Evolutionary conservation across 2,888 invertebrate genomes (phyloP), one percentile per base, ranked within the genome.

Genomic region (Perizoma flavofasciatum): DNA sequence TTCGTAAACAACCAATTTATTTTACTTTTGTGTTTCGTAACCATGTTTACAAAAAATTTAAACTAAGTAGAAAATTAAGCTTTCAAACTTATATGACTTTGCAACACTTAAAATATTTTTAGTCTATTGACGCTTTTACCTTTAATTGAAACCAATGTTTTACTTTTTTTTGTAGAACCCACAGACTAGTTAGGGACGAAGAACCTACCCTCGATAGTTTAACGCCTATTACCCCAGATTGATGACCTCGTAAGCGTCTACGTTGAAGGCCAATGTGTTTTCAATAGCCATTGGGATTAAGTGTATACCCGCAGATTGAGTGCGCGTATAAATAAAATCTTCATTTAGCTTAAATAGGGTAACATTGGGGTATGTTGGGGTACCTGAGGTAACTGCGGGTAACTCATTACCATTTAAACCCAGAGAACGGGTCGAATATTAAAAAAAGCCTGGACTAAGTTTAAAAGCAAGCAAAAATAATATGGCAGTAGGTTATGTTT

Each of bases 381-480:
- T 46, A 51, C 11, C 37, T 48, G 48, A 11, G 48, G 51, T 35
- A 51, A 57, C 56, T 49, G 44, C 22, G 56, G 78, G 75, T 74
- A 75, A 72, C 79, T 82, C 79, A 83, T 83, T 82, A 84, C 77
- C 83, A 82, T 82, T 81, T 78, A 73, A 74, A 75, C 72, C 67
- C 66, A 61, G 65, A 67, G 55, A 79, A 75, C 67, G 77, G 77
- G 74, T 69, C 73, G 81, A 79, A 83, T 84, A 83, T 82, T 82
- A 83, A 85, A 71, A 77, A 75, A 74, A 66, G 59, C 61, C 40
- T 64, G 73, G 77, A 75, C 79, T 79, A 79, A 6, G 11, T n/a
- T 5, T 8, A 54, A 9, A 48, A 39, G 22, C 8, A n/a, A n/a
- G n/a, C n/a, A n/a, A n/a, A n/a, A n/a, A n/a, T n/a, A 6, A 33